Base-by-base conservation (phyloP, 35 echinoderm and acorn worm genomes). In the Holothuria glaberrima region DNA sequence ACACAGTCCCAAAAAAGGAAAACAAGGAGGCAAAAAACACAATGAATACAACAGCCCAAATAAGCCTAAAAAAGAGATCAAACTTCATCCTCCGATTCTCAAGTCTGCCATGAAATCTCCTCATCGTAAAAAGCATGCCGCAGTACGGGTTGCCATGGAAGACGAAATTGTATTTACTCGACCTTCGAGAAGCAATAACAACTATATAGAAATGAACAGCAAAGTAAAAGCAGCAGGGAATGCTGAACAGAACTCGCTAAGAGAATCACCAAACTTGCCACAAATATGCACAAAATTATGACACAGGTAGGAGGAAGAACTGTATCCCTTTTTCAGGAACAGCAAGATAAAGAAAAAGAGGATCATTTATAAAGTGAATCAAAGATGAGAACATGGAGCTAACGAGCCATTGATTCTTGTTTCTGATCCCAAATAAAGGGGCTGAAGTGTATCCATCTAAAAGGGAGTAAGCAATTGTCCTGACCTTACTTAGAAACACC, bases 151-250 rank as follows among this genome's bases (percentile, higher is more conserved):
- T 32, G 80, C 80, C 25, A 84, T 84, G 80, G 80, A 60, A 21
- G 59, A 84, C 28, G 57, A 59, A n/a, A 57, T 84, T 12, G 80
- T 84, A 20, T 84, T 58, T 21, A 84, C 80, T n/a, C 25, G 80
- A 16, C 80, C 80, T 13, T 58, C 22, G 10, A 84, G 80, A 61
- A 61, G 80, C 80, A 84, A 84, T 84, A 84, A 84, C 57, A 84
- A 84, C 34, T 84, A 84, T n/a, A 24, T 30, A 31, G 80, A 84
- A 30, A 56, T 82, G 41, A 29, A 82, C 25, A 50, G 44, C 18
- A 57, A 57, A 17, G 29, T 10, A 14, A 50, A 50, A 12, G 29
- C 25, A 82, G 25, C 79, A 2, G 9, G 25, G 66, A 36, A 82
- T 58, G 14, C 10, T 28, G 79, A 59, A 0, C 20, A 28, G 41